Percentiles rank a stretch among this genome's conserved stretches.
Conservation (phyloP, 1,140 invertebrate genomes). For the Drosophila subpulchrella region DNA sequence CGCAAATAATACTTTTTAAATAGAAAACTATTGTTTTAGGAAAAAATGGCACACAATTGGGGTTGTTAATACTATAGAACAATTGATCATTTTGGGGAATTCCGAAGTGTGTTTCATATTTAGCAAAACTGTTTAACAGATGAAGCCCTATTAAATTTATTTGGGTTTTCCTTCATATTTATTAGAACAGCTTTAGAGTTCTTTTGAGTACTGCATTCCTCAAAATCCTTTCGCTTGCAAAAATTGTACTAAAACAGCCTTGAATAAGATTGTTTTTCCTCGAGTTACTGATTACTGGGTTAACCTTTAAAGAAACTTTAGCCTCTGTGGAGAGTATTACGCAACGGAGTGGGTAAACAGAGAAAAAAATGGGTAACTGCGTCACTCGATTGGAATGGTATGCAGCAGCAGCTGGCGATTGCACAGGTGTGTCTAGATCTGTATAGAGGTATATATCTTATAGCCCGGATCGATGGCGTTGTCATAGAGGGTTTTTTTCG, state of each 20-base stretch:
- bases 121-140: background rate
- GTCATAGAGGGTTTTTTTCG: slow-evolving; percentile 13
- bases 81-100: background rate
- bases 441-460: slow-evolving; percentile 4
- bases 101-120: slow-evolving; percentile 4
- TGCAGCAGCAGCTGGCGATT: slow-evolving; percentile 54
- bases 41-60: background rate
- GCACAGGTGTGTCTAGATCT: slow-evolving; percentile 66
- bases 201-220: background rate
- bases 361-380: slow-evolving; percentile 56
- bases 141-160: background rate
- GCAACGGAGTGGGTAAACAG: slow-evolving; percentile 60
- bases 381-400: slow-evolving; percentile 55
- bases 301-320: slow-evolving; percentile 15
- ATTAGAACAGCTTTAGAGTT: background rate
- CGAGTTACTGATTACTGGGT: slow-evolving; percentile 18
- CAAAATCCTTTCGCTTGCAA: background rate
- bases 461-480: slow-evolving; percentile 10
- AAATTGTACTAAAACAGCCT: background rate
- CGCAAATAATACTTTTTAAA: background rate
- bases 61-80: background rate
- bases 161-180: no score
- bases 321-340: slow-evolving; percentile 41
- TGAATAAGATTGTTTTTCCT: slow-evolving; percentile 11
- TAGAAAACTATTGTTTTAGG: background rate